Base-by-base conservation (phyloP, 1,140 invertebrate species). In the Drosophila chauvacae region DNA sequence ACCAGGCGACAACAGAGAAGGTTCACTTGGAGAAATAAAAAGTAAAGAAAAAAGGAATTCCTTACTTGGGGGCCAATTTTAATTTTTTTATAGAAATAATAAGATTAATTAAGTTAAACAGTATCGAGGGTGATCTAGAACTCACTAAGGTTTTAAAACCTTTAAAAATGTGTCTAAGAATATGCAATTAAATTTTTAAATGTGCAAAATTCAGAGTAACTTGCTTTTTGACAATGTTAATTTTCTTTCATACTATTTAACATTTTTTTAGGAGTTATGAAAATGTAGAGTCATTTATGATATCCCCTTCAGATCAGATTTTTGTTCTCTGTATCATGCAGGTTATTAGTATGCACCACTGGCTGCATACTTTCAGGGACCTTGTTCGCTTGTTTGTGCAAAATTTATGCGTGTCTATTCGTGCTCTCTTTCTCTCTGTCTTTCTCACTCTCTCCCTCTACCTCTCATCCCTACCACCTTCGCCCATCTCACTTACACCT, bases 381-480 rank as follows among this genome's bases (percentile, higher is more conserved):
- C 59, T 60, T 77, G 74, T 45, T 61, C 72, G 44, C 61, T 65
- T 77, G 74, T 77, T 79, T 80, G 66, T 48, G 50, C 58, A 77
- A 78, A 87, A 88, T 87, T 83, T 88, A 87, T 87, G 84, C 80
- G 83, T 80, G 61, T 80, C 79, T 87, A 76, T 82, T 80, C 72
- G 39, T 41, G 42, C 30, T 39, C 11, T 53, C 33, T 20, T n/a
- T 45, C 47, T 55, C 4, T 39, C 33, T 35, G 33, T 18, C 16
- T 10, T 33, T 14, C 23, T 50, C 30, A 13, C 11, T 14, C n/a
- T 45, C 20, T 10, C 41, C 10, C 4, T 44, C n/a, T 44, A 44
- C 41, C 16, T n/a, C 2, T n/a, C 14, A 3, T 41, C 16, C 4
- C 9, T 26, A 16, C 44, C 18, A 23, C 10, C n/a, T 18, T 20